phyloP scores from a whole-genome alignment of 2,797 vertebrate species.

The Octomys mimax region DNA sequence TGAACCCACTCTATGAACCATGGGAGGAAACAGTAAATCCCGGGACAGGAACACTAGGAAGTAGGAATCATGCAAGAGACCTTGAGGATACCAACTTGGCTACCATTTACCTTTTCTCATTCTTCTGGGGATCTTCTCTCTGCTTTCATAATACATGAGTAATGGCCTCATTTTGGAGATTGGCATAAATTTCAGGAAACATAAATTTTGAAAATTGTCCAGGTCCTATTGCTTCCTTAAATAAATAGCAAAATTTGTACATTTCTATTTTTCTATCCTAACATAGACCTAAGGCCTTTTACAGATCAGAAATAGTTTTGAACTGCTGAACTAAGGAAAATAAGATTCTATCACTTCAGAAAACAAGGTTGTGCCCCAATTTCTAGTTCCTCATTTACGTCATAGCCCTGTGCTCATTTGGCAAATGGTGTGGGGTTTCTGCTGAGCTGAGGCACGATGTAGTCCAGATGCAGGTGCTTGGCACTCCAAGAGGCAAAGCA shows the following conservation, averaged over 20 bases:
- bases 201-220: neutral
- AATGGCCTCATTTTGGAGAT: neutral
- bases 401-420: neutral
- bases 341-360: slow-evolving; percentile 18
- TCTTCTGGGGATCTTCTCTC: neutral
- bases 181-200: neutral
- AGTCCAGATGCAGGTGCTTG: neutral
- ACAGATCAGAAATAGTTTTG: slow-evolving; percentile 25
- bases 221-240: slow-evolving; percentile 16
- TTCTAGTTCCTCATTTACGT: neutral
- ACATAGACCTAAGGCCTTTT: neutral
- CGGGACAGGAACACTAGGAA: neutral
- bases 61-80: neutral
- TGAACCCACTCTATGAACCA: neutral
- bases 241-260: slow-evolving; percentile 9
- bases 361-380: neutral
- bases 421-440: neutral
- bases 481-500: slow-evolving; percentile 25
- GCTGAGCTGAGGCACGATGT: neutral
- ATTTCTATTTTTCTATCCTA: neutral
- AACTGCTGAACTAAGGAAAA: slow-evolving; percentile 9
- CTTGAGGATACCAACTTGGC: neutral
- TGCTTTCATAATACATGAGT: neutral
- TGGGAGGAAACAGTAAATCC: neutral
- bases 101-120: neutral